Conservation (phyloP, 53 echinoderm and acorn worm species). For the Actinopyga echinites region DNA sequence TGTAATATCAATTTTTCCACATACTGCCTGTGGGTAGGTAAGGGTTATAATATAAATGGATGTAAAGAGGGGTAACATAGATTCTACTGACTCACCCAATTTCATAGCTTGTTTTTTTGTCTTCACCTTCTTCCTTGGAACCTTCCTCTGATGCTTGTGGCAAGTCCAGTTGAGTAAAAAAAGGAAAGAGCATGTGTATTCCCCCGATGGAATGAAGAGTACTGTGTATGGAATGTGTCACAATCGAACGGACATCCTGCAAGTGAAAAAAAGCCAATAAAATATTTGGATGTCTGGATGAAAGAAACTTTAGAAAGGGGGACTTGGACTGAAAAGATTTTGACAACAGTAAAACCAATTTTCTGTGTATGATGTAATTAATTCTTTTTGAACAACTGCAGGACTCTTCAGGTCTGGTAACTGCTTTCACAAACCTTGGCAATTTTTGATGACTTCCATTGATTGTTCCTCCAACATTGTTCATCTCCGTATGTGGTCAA, state of each 20-base stretch:
- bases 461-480: no score
- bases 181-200: slow-evolving; percentile 92
- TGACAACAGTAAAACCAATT: no score
- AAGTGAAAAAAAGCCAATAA: not conserved
- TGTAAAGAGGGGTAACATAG: not conserved
- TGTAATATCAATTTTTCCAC: no score
- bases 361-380: no score
- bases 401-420: no score
- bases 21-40: no score
- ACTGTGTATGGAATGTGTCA: slow-evolving; percentile 99
- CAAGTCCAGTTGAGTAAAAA: slow-evolving; percentile 92
- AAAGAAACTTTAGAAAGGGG: no score
- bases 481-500: no score
- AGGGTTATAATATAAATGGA: not conserved
- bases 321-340: no score
- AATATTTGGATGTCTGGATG: not conserved
- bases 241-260: slow-evolving; percentile 96
- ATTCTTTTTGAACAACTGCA: no score
- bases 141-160: slow-evolving; percentile 39
- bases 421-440: no score
- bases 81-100: slow-evolving; percentile 3
- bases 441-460: no score
- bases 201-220: slow-evolving; percentile 99
- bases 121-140: slow-evolving; percentile 5
- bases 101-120: slow-evolving; percentile 8